Evolutionary conservation across 2,113 vertebrate genomes (phyloP), one percentile per base, ranked within the genome.

Genomic region (Nibea albiflora): DNA sequence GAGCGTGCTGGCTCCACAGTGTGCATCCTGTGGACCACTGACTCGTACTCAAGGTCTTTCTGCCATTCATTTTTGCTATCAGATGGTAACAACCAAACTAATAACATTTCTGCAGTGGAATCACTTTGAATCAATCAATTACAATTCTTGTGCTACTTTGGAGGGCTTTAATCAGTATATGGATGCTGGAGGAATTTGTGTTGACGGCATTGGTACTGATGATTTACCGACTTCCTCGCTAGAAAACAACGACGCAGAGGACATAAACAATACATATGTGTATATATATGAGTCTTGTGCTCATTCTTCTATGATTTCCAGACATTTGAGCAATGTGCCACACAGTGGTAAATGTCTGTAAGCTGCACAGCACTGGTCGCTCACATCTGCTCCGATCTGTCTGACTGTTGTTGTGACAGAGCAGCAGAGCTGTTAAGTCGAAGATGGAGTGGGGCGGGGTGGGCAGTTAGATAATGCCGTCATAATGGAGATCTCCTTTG

Each of bases 401-500:
- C 70, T 83, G 81, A 84, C 50, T 57, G 84, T 42, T 76, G 81
- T 86, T 83, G 74, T 83, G 85, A 84, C 71, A 76, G 72, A 61
- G 74, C 69, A 68, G 77, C 70, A 66, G 73, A 80, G 78, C 76
- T 46, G 80, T 83, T 86, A 81, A 81, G 89, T 50, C 73, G 73
- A 73, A 76, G 78, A 83, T 73, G 70, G 77, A 84, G 71, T 35
- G 46, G 85, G 78, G 88, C 4, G 74, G 78, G 80, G 82, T 49
- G n/a, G 69, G 31, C 60, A 31, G 77, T 78, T 75, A 76, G 78
- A 81, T 87, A 89, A 90, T 85, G 81, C 63, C 62, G 73, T 85
- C 89, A 88, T 89, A 92, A 90, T 89, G 88, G 89, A 90, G 78
- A 85, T 77, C 77, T 91, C 80, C 71, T 53, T 39, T 46, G 73